phyloP scores from a whole-genome alignment of 2,797 vertebrate species.

The Masticophis lateralis region DNA sequence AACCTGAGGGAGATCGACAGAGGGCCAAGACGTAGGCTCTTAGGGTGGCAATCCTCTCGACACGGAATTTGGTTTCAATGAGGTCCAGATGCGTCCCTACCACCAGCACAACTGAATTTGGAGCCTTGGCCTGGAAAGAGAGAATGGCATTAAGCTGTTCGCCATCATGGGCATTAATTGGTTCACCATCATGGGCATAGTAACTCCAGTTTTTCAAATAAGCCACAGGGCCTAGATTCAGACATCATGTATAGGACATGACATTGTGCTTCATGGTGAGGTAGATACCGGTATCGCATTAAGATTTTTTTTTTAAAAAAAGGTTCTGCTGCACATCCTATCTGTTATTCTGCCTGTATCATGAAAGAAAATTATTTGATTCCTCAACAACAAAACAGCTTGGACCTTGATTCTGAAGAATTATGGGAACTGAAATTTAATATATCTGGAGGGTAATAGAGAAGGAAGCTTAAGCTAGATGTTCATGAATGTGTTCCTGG shows the following conservation, averaged over 20 bases:
- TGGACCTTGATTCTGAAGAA: neutral
- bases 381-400: neutral
- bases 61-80: constrained; percentile 90
- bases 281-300: neutral
- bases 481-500: neutral
- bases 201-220: neutral
- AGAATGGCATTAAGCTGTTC: neutral
- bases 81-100: constrained; percentile 94
- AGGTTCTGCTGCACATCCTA: neutral
- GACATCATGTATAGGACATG: neutral
- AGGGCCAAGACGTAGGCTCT: constrained; percentile 90
- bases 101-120: constrained; percentile 89
- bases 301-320: neutral
- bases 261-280: neutral
- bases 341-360: neutral
- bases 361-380: neutral
- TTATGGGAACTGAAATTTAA: neutral
- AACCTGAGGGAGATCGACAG: constrained; percentile 89
- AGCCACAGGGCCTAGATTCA: neutral
- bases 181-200: neutral
- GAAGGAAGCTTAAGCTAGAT: neutral
- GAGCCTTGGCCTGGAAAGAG: constrained; percentile 85
- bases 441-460: neutral
- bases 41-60: constrained; percentile 89
- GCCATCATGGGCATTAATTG: too few relatives aligned